A percentile compares a stretch with the other conserved stretches of the same genome.
phyloP scores from a whole-genome alignment of 2,797 vertebrate genomes.

The Bovichtus diacanthus region DNA sequence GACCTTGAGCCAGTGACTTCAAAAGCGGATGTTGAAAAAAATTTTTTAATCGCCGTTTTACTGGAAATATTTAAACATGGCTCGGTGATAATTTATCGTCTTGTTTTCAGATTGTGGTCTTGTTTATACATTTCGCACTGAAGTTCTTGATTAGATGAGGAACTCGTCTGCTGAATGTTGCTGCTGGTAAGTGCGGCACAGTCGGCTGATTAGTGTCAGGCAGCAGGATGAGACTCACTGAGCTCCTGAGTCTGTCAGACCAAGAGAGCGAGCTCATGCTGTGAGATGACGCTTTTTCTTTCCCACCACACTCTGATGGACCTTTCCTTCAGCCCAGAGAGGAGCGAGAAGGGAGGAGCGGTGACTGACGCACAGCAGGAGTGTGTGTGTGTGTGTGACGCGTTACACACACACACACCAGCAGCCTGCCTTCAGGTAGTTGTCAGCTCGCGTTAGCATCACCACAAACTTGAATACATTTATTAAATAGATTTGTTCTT shows the following conservation, averaged over 20 bases:
- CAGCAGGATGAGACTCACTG: slow-evolving; percentile 19
- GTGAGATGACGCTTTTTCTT: not conserved
- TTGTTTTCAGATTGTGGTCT: too few species aligned
- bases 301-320: slow-evolving; percentile 9
- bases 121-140: too few species aligned
- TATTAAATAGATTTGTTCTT: not conserved
- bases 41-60: not conserved
- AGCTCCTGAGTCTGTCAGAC: slow-evolving; percentile 8
- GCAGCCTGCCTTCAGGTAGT: not conserved
- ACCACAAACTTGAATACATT: not conserved
- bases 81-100: too few species aligned
- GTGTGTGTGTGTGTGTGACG: not conserved
- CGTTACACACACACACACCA: not conserved
- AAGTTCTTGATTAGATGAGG: too few species aligned
- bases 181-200: slow-evolving; percentile 1
- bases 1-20: not conserved
- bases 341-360: not conserved
- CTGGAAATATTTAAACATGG: too few species aligned
- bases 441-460: not conserved
- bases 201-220: slow-evolving; percentile 19
- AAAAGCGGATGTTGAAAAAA: not conserved
- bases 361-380: not conserved
- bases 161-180: too few species aligned
- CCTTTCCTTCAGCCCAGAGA: too few species aligned
- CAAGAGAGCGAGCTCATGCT: slow-evolving; percentile 9